phyloP scores from a whole-genome alignment of 2,113 vertebrate genomes.

The Sylvia atricapilla region DNA sequence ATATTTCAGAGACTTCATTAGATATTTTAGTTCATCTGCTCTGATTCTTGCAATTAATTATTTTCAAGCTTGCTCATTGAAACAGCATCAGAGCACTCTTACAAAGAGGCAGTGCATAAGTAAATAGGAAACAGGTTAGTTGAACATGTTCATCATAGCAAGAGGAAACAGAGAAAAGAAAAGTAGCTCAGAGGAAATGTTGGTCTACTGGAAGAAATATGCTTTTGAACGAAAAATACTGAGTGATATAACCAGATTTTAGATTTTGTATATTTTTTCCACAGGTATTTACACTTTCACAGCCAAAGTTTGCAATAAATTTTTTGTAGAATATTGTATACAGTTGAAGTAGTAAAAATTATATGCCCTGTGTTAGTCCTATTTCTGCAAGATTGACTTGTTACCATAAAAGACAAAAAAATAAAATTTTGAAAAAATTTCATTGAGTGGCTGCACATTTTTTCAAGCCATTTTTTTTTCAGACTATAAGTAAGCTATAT shows the following conservation, averaged over 20 bases:
- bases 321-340: background rate
- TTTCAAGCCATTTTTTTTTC: background rate
- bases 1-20: background rate
- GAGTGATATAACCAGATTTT: background rate
- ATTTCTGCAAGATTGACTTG: background rate
- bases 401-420: background rate
- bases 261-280: background rate
- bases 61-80: background rate
- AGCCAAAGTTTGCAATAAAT: background rate
- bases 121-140: background rate
- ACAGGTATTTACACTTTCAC: background rate
- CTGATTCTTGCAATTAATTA: slow-evolving; percentile 1
- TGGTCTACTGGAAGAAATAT: background rate
- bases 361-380: background rate
- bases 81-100: background rate
- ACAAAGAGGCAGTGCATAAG: background rate
- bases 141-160: background rate
- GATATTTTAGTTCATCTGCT: background rate
- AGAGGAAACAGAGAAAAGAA: background rate
- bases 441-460: background rate
- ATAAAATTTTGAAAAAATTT: background rate
- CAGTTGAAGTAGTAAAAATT: background rate
- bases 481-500: background rate
- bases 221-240: background rate
- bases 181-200: background rate